Percentiles rank a stretch among this genome's conserved stretches.
Evolutionary conservation across 2,797 vertebrate species (phyloP).

Genomic region (Psittacula echo): DNA sequence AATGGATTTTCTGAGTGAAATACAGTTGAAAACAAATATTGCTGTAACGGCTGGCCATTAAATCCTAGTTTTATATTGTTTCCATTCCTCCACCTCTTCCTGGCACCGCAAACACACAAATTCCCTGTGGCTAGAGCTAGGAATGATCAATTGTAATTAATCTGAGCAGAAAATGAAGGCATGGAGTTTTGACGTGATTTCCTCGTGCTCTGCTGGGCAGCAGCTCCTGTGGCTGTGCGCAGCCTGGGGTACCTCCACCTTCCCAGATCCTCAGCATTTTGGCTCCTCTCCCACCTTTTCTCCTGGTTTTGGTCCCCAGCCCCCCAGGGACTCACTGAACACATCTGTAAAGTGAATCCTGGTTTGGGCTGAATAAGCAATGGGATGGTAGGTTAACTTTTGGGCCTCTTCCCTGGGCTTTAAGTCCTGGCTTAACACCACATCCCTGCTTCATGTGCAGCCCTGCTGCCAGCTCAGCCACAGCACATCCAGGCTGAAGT

Average conservation of each 20-base stretch:
- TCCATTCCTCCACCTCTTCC: conserved; percentile 2
- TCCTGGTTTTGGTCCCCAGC: not conserved
- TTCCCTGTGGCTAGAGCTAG: not conserved
- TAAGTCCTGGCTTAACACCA: not conserved
- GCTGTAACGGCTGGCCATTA: not conserved
- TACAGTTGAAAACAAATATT: conserved; percentile 16
- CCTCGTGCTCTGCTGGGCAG: not conserved
- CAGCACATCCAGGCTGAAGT: not conserved
- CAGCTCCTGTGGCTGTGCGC: not conserved
- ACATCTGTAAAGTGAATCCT: not conserved
- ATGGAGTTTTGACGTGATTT: conserved; percentile 18
- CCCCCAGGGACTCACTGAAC: accelerated
- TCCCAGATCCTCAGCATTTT: not conserved
- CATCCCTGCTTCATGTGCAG: not conserved
- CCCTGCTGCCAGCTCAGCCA: not conserved
- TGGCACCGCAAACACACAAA: not conserved
- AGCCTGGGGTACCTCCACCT: not conserved
- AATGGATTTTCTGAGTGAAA: conserved; percentile 32
- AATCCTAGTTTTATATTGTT: conserved; percentile 25
- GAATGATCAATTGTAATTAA: conserved; percentile 27
- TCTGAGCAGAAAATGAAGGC: conserved; percentile 31
- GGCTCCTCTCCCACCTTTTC: not conserved
- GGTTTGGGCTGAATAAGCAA: not conserved
- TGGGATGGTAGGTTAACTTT: not conserved
- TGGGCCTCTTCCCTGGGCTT: not conserved